Evolutionary conservation across 1,140 invertebrate genomes (phyloP), one percentile per base, ranked within the genome.

Genomic region (Arion vulgaris): DNA sequence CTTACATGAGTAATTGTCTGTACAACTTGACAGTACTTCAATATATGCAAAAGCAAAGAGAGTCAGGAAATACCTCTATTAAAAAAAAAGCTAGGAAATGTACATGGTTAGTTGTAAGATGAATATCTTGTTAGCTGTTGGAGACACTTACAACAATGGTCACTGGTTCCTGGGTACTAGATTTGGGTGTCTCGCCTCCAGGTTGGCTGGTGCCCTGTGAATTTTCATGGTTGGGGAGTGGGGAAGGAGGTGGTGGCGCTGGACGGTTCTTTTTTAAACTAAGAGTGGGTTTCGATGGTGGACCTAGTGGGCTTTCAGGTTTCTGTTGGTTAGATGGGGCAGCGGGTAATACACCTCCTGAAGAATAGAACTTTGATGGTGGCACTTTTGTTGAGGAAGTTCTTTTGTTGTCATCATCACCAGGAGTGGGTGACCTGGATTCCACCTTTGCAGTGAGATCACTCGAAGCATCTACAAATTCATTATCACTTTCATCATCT

Each of bases 61-160:
- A 13, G 32, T 39, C 32, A 9, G 26, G 28, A 9, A 11, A 38
- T 23, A 73, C 26, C 23, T 41, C 34, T 41, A 73, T 23, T n/a
- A n/a, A n/a, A n/a, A n/a, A n/a, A 45, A 39, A 39, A 36, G 68
- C 32, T 39, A 71, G 23, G 23, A 23, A 39, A 45, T 9, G 11
- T 41, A 73, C 23, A 39, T 19, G n/a, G 71, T 41, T 73, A 73
- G 38, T 26, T 39, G 36, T 26, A n/a, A n/a, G n/a, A n/a, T 39
- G 11, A 45, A 45, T 23, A 39, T 17, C 23, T 45, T 73, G 26
- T 39, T 19, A 76, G 26, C 41, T 76, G 74, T 13, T 51, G 36
- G 76, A 53, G 80, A 69, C 36, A 81, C 80, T 81, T 81, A 81
- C 80, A 45, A 81, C 80, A 49, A 81, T 36, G 80, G 80, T 38